Percentiles rank a stretch among this genome's conserved stretches.
Conservation (phyloP, 2,888 invertebrate genomes). For the Sphaerophoria taeniata region DNA sequence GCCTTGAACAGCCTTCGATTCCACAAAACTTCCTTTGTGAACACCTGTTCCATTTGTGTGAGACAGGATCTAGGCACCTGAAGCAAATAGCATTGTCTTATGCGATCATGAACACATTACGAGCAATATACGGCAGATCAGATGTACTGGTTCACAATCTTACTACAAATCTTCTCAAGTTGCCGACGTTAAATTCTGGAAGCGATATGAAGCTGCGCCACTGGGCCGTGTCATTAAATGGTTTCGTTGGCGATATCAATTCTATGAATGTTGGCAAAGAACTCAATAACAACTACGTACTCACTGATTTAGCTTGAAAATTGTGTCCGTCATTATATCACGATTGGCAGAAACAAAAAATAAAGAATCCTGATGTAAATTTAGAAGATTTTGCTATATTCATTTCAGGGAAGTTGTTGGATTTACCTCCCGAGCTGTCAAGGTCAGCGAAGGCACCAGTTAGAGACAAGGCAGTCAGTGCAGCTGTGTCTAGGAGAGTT, state of each 20-base stretch:
- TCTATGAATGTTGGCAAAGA: slow-evolving; percentile 9
- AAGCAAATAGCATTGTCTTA: too few species aligned
- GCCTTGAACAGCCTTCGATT: too few species aligned
- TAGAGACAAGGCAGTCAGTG: slow-evolving; percentile 3
- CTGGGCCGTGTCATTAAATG: slow-evolving; percentile 8
- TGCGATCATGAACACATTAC: neutral
- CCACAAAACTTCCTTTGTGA: too few species aligned
- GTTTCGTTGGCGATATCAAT: slow-evolving; percentile 11
- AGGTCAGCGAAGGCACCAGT: neutral
- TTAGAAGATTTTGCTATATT: slow-evolving; percentile 3
- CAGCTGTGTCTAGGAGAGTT: neutral
- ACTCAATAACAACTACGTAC: neutral
- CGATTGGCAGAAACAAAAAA: slow-evolving; percentile 7
- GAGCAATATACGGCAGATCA: too few species aligned
- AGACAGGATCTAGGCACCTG: too few species aligned
- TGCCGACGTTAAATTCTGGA: slow-evolving; percentile 4
- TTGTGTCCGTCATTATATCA: neutral
- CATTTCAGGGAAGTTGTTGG: neutral
- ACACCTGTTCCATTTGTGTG: too few species aligned
- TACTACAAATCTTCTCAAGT: neutral
- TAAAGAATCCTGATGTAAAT: slow-evolving; percentile 16
- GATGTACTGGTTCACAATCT: neutral
- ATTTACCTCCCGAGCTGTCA: slow-evolving; percentile 1
- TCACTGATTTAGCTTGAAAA: slow-evolving; percentile 1
- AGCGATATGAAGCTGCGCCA: slow-evolving; percentile 12